A percentile compares a stretch with the other conserved stretches of the same genome.
Conservation (phyloP, 2,113 vertebrate species). For the Tylochromis polylepis region DNA sequence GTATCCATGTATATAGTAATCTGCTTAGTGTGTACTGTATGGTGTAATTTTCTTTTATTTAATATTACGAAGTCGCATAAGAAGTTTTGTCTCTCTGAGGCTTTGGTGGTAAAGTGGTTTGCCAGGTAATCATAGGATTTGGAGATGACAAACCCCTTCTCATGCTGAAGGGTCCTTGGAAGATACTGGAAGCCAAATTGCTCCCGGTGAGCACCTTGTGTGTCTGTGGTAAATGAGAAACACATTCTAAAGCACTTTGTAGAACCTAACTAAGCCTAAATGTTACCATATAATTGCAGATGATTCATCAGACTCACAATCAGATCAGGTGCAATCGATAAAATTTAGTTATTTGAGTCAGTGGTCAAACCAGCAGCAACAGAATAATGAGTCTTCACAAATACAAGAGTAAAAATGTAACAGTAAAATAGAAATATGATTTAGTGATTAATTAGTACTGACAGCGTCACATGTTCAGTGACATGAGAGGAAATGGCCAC, state of each 20-base stretch:
- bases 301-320: not conserved
- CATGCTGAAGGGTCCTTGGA: not conserved
- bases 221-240: not conserved
- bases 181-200: not conserved
- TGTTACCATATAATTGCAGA: not conserved
- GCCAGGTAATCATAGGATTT: not conserved
- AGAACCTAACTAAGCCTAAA: not conserved
- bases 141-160: not conserved
- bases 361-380: not conserved
- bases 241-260: not conserved
- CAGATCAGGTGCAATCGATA: not conserved
- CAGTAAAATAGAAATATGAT: not conserved
- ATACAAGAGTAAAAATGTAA: not conserved
- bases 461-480: not conserved
- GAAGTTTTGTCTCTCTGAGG: not conserved
- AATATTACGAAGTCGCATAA: not conserved
- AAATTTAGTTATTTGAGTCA: not conserved
- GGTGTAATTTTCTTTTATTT: not conserved
- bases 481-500: not conserved
- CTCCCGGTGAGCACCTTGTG: not conserved
- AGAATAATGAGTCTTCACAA: not conserved
- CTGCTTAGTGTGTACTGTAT: not conserved
- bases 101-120: not conserved
- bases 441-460: not conserved
- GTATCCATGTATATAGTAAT: not conserved